phyloP scores from a whole-genome alignment of 1,140 invertebrate genomes.

The Lerema accius region DNA sequence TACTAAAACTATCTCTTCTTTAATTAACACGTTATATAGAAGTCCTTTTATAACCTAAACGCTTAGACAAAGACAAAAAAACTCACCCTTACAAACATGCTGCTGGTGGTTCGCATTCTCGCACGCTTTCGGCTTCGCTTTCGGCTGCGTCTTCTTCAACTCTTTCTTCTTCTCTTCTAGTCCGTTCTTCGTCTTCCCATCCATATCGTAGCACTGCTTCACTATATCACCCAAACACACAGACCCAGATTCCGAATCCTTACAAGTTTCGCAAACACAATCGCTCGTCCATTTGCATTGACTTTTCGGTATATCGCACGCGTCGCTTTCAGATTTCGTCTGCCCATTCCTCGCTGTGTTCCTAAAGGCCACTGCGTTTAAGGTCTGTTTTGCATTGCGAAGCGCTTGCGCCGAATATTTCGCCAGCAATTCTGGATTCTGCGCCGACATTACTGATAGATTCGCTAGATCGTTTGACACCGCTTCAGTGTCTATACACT shows the following conservation, averaged over 20 bases:
- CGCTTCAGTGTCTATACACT: conserved; percentile 33
- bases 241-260: conserved; percentile 43
- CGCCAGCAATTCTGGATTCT: conserved; percentile 65
- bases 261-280: conserved; percentile 62
- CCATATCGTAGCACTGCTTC: conserved; percentile 56
- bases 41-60: too few species aligned
- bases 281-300: conserved; percentile 75
- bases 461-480: conserved; percentile 42
- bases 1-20: too few species aligned
- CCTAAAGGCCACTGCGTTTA: conserved; percentile 69
- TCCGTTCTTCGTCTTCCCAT: conserved; percentile 47
- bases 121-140: conserved; percentile 58
- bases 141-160: conserved; percentile 47
- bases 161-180: conserved; percentile 47
- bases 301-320: conserved; percentile 62
- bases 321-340: conserved; percentile 62
- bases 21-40: too few species aligned
- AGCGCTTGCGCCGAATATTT: conserved; percentile 74
- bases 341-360: conserved; percentile 62
- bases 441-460: conserved; percentile 47
- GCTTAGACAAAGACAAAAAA: conserved; percentile 2
- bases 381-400: conserved; percentile 64
- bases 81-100: conserved; percentile 74
- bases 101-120: conserved; percentile 66
- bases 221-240: conserved; percentile 58